Evolutionary conservation across 2,113 vertebrate genomes (phyloP), one percentile per base, ranked within the genome.

Genomic region (Ivindomyrus marchei): DNA sequence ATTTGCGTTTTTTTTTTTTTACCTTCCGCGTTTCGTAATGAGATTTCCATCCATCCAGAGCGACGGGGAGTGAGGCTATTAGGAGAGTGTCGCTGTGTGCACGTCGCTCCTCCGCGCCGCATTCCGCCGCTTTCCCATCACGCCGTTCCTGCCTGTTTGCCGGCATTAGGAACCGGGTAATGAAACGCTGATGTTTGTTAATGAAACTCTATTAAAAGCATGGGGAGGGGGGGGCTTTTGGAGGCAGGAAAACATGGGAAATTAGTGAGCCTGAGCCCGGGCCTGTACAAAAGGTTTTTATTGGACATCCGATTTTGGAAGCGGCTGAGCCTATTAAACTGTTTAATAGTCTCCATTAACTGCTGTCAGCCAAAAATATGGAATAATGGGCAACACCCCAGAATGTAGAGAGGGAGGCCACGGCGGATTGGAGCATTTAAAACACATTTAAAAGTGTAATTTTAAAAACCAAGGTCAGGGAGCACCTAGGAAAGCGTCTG

Each of bases 121-220:
- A 91, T 95, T 95, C 92, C 89, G 58, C 89, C 49, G 88, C 92
- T 91, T 90, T 58, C 27, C 66, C 77, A 88, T 88, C 31, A 5
- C n/a, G 49, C 74, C 83, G 89, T 85, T 88, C 11, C 91, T 90
- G 85, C 91, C 88, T 1, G 62, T 90, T 89, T 91, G 91, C 93
- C 92, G 89, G 88, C 50, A 94, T 94, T 94, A 94, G 91, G 58
- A 92, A 91, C 92, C 91, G 91, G 92, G 95, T 95, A 96, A 96
- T 96, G 94, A 96, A 96, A 95, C 94, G 93, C 94, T 94, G 93
- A 94, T 95, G 94, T 95, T 96, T 94, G 95, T 96, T 96, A 96
- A 95, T 95, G 94, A 94, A 95, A 94, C 95, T 94, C 95, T 94
- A 95, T 96, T 96, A 95, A 95, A 94, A 92, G 93, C 15, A 85